A percentile compares a stretch with the other conserved stretches of the same genome.
These are phyloP conservation scores for Botia almorhae DNA, from an alignment of 2,797 vertebrate genomes.

Conservation along the genomic window DNA sequence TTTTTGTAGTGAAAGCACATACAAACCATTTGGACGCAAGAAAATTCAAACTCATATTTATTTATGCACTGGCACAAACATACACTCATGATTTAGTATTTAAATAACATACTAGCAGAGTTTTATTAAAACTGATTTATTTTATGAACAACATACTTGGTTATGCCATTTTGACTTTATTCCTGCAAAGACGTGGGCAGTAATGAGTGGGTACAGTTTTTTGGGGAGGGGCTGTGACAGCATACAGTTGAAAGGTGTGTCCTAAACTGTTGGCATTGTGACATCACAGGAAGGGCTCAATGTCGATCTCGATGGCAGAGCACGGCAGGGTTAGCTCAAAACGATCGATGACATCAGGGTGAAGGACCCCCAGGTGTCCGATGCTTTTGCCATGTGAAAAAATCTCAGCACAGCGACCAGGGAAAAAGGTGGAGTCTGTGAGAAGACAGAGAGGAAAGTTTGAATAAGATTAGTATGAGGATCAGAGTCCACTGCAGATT, in stretches of 20 bases:
- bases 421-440: slow-evolving; percentile 90
- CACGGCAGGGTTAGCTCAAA: slow-evolving; percentile 97
- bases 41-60: background rate
- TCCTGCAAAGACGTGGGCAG: background rate
- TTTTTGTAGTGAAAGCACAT: too few relatives aligned
- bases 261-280: slow-evolving; percentile 10
- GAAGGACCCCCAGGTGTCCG: slow-evolving; percentile 91
- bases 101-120: slow-evolving; percentile 11
- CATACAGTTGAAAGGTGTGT: background rate
- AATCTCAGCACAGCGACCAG: slow-evolving; percentile 93
- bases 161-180: background rate
- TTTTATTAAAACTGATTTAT: slow-evolving; percentile 17
- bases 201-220: background rate
- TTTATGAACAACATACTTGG: background rate
- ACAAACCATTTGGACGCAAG: too few relatives aligned
- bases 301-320: slow-evolving; percentile 91
- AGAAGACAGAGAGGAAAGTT: slow-evolving; percentile 37
- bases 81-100: background rate
- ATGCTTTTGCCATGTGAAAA: slow-evolving; percentile 83
- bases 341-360: slow-evolving; percentile 90
- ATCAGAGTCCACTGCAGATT: background rate
- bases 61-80: slow-evolving; percentile 13
- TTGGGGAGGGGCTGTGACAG: background rate
- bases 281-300: slow-evolving; percentile 91
- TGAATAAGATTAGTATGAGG: background rate